These are phyloP conservation scores for Nomada lathburiana DNA, from an alignment of 2,888 invertebrate species.

Conservation along the genomic window DNA sequence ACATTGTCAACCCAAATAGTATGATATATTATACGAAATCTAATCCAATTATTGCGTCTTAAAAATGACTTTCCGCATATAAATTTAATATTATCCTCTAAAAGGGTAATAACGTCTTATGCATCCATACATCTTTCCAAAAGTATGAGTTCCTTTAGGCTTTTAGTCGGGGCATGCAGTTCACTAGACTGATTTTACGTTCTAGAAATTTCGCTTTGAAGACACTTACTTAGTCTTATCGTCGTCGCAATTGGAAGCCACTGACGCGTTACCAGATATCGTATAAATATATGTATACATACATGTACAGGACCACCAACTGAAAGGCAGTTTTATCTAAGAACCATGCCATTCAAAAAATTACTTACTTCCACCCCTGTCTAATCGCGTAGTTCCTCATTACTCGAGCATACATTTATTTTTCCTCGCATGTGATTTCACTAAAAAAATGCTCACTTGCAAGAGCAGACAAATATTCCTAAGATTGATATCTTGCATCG, in stretches of 20 bases:
- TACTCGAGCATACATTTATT: neutral
- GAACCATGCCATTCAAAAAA: neutral
- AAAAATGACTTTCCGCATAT: no score
- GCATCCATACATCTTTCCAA: no score
- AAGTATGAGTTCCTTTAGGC: neutral
- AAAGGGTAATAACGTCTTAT: no score
- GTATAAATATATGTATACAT: neutral
- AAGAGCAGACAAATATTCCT: no score
- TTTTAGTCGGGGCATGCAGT: neutral
- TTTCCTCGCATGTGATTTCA: neutral
- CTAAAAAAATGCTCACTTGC: no score
- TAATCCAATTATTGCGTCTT: no score
- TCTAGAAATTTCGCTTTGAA: conserved; percentile 14
- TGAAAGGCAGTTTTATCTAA: conserved; percentile 1
- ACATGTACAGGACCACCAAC: neutral
- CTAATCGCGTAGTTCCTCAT: no score
- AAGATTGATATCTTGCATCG: no score
- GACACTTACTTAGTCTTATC: neutral
- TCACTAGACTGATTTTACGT: conserved; percentile 9
- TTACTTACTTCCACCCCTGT: neutral
- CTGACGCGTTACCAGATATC: conserved; percentile 28
- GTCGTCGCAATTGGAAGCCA: conserved; percentile 4
- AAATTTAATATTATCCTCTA: no score
- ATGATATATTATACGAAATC: no score
- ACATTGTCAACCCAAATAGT: no score